Evolutionary conservation across 2,888 invertebrate genomes (phyloP), one percentile per base, ranked within the genome.

Genomic region (Diadromus collaris): DNA sequence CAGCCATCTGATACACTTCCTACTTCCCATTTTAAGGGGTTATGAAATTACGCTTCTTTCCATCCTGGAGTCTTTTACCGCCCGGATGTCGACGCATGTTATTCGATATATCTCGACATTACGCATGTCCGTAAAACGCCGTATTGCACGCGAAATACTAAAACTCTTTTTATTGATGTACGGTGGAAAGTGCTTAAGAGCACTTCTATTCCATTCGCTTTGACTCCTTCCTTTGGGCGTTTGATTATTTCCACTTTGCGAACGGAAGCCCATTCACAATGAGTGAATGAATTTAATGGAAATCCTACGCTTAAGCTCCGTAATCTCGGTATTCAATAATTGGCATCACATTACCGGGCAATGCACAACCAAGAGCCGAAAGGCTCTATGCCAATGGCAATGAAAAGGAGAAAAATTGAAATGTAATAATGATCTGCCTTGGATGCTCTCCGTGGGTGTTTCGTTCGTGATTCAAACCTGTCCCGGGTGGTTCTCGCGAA

Each of bases 1-100:
- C 41, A 19, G 61, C 13, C 69, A 38, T 13, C 56, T 67, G 58
- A 75, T 44, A 34, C 63, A 56, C 61, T 60, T 65, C 24, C 44
- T 54, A 38, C 51, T 60, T 60, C 32, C 44, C 21, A 41, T 24
- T 13, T 5, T 41, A 6, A 24, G 4, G 21, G 48, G 41, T 41
- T 10, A 63, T 63, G 1, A 41, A 44, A 63, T 63, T 6, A 41
- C 41, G 5, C 24, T 44, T 63, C 27, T n/a, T 63, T 63, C 27
- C 51, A 4, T 1, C 21, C 21, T 51, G 5, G 6, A 51, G 13
- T 13, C 24, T 24, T 24, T 24, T 51, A 13, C 10, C 10, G 4
- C 6, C 6, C 5, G 3, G 21, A 24, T 24, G 13, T 3, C 5
- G 6, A 51, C 24, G 51, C 21, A 13, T 13, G 51, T 2, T 24